Evolutionary conservation across 2,113 vertebrate genomes (phyloP).

Genomic region (Dryoscopus gambensis): DNA sequence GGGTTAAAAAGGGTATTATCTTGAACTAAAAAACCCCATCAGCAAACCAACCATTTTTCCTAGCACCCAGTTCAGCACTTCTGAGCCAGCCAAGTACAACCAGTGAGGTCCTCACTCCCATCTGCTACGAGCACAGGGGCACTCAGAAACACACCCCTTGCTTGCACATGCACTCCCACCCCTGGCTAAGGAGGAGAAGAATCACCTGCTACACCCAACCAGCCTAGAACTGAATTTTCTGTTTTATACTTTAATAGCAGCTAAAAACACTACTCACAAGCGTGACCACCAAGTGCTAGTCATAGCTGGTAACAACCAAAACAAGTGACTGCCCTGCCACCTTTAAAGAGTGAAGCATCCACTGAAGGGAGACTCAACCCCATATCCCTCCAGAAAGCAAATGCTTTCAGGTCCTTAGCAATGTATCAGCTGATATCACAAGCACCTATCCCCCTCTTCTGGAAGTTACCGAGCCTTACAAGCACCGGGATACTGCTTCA

Average conservation of each 20-base stretch:
- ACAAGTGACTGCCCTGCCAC: not conserved
- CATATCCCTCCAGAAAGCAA: not conserved
- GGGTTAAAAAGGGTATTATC: not conserved
- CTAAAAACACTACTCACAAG: not conserved
- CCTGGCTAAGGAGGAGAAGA: not conserved
- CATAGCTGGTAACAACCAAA: not conserved
- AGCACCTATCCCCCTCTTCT: conserved; percentile 20
- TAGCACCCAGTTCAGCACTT: not conserved
- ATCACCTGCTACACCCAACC: not conserved
- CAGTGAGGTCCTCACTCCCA: not conserved
- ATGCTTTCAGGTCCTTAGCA: not conserved
- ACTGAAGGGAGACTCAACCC: not conserved
- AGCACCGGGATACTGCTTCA: not conserved
- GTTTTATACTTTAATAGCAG: not conserved
- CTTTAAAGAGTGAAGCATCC: not conserved
- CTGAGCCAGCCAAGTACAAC: not conserved
- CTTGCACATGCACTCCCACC: not conserved
- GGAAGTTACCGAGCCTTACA: not conserved
- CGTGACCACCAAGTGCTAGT: not conserved
- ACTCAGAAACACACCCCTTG: not conserved
- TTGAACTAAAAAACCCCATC: not conserved
- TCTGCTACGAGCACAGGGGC: fast-evolving
- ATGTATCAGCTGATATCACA: not conserved
- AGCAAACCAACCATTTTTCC: not conserved
- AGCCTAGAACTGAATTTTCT: not conserved